These are phyloP conservation scores for Hipparchia sbordonii DNA, from an alignment of 2,888 invertebrate genomes.

Conservation along the genomic window DNA sequence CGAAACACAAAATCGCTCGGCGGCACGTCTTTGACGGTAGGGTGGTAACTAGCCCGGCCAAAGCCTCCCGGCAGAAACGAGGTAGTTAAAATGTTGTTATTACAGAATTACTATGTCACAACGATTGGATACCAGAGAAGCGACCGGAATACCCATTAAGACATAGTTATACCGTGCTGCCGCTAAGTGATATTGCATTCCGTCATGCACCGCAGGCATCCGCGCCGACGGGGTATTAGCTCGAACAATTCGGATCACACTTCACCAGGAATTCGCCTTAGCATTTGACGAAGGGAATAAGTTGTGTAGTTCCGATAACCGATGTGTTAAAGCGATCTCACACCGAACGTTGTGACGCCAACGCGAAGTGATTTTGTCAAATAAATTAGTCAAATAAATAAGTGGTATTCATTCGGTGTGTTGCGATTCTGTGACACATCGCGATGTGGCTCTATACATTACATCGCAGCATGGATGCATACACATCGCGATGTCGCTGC, in stretches of 20 bases:
- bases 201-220: conserved; percentile 32
- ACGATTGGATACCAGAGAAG: conserved; percentile 16
- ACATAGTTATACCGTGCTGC: conserved; percentile 20
- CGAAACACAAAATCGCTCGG: too few relatives aligned
- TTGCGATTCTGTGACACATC: too few relatives aligned
- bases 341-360: too few relatives aligned
- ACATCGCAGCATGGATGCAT: too few relatives aligned
- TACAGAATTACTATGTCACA: conserved; percentile 5
- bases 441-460: too few relatives aligned
- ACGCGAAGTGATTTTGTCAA: too few relatives aligned
- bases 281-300: background rate
- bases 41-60: too few relatives aligned
- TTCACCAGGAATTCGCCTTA: conserved; percentile 5
- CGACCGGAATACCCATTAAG: conserved; percentile 18
- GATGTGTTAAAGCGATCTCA: background rate
- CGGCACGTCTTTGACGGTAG: too few relatives aligned
- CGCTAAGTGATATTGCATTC: conserved; percentile 37
- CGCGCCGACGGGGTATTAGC: conserved; percentile 20
- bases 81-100: background rate
- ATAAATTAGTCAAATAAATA: background rate
- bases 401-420: too few relatives aligned
- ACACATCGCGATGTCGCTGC: too few relatives aligned
- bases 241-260: conserved; percentile 29
- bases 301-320: background rate
- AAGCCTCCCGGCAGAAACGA: too few relatives aligned